These are phyloP conservation scores for Malthinus flaveolus DNA, from an alignment of 2,888 invertebrate genomes.

Conservation along the genomic window DNA sequence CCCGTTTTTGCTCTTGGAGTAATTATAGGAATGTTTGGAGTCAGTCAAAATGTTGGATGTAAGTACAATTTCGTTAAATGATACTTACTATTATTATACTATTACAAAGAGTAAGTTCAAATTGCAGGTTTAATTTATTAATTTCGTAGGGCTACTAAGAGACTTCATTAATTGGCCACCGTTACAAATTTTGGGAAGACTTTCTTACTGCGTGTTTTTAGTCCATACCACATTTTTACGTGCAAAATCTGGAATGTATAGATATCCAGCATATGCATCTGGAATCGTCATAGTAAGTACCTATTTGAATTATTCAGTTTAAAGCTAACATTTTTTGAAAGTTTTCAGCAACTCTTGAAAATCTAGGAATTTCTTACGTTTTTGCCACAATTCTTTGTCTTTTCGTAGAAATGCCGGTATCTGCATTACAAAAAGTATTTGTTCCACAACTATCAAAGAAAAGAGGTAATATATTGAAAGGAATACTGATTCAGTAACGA, in stretches of 20 bases:
- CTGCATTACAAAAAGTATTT: constrained; percentile 13
- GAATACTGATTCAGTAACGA: not conserved
- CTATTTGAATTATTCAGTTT: not conserved
- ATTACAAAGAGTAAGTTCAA: not conserved
- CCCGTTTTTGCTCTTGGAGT: constrained; percentile 51
- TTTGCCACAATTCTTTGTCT: constrained; percentile 11
- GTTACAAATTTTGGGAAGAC: constrained; percentile 39
- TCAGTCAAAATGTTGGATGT: constrained; percentile 49
- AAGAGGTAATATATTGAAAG: not conserved
- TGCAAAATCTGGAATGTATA: constrained; percentile 32
- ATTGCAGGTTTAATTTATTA: not conserved
- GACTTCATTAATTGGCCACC: constrained; percentile 26
- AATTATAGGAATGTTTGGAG: constrained; percentile 41
- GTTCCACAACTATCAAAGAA: not conserved
- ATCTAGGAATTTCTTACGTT: not conserved
- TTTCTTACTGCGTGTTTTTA: constrained; percentile 44
- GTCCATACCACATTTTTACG: constrained; percentile 38
- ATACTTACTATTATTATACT: too few relatives aligned
- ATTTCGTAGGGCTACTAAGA: constrained; percentile 14
- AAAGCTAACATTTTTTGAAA: not conserved
- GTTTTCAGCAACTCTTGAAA: not conserved
- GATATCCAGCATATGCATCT: constrained; percentile 34
- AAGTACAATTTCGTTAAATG: constrained; percentile 33
- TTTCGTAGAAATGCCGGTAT: constrained; percentile 17
- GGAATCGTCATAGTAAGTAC: constrained; percentile 37